Percentiles rank a stretch among this genome's conserved stretches.
These are phyloP conservation scores for Cephus pygmeus DNA, from an alignment of 2,888 invertebrate genomes.

Conservation along the genomic window DNA sequence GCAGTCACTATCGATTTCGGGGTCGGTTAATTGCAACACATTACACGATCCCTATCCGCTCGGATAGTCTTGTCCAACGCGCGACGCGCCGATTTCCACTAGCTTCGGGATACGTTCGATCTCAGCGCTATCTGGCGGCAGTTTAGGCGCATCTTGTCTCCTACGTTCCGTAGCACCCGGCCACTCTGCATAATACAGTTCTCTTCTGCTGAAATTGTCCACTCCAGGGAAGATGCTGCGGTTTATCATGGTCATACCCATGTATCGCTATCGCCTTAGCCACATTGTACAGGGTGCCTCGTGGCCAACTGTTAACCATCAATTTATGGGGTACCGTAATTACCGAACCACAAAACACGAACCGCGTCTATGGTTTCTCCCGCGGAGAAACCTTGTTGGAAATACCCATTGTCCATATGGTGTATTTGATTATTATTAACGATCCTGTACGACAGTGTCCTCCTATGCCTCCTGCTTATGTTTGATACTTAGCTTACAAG, in stretches of 20 bases:
- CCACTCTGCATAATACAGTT: neutral
- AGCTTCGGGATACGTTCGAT: neutral
- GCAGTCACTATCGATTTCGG: neutral
- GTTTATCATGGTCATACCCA: neutral
- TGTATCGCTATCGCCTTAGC: neutral
- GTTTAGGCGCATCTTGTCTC: neutral
- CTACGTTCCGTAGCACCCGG: neutral
- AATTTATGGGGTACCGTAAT: neutral
- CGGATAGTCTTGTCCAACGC: neutral
- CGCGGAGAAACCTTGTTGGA: no score
- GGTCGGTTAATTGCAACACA: neutral
- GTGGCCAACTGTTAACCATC: neutral
- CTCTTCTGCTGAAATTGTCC: neutral
- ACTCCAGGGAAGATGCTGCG: neutral
- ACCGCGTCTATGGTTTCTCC: neutral
- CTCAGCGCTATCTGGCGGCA: neutral
- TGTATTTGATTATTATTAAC: neutral
- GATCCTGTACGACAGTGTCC: neutral
- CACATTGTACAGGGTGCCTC: neutral
- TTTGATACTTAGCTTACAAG: neutral
- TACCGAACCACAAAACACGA: neutral
- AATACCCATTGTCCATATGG: neutral
- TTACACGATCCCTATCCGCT: neutral
- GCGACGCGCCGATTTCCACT: neutral
- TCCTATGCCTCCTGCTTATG: neutral